phyloP scores from a whole-genome alignment of 92 coral and sea anemone genomes.

The Galaxea fascicularis region DNA sequence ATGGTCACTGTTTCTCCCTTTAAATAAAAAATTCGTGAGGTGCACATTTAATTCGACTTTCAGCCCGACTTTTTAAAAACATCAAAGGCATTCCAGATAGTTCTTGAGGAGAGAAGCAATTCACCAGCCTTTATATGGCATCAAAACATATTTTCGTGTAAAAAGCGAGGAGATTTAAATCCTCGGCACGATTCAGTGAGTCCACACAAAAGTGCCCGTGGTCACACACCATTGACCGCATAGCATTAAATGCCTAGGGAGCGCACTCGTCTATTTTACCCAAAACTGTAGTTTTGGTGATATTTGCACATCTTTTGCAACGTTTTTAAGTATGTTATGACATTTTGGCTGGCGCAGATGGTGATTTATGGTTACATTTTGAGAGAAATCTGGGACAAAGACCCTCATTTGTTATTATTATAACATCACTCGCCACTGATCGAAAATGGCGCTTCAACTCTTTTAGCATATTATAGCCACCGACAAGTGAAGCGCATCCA shows the following conservation, averaged over 20 bases:
- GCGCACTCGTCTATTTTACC: neutral
- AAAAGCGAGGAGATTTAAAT: constrained; percentile 21
- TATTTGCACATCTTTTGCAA: neutral
- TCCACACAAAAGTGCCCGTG: neutral
- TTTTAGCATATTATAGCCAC: neutral
- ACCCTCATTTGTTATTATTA: neutral
- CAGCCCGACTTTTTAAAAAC: too few species aligned
- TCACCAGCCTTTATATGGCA: neutral
- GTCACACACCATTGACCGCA: neutral
- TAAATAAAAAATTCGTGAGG: too few species aligned
- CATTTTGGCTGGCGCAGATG: neutral
- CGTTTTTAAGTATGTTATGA: neutral
- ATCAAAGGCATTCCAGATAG: too few species aligned
- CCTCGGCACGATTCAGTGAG: neutral
- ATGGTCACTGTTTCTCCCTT: too few species aligned
- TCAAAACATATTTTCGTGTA: neutral
- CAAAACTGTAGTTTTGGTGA: neutral
- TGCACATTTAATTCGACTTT: too few species aligned
- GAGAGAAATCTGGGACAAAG: neutral
- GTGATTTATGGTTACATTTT: neutral
- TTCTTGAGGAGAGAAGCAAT: neutral
- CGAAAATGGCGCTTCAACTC: neutral
- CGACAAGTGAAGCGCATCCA: constrained; percentile 19
- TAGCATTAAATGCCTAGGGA: neutral
- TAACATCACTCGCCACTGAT: neutral